Evolutionary conservation across 2,113 vertebrate species (phyloP).

Genomic region (Otocyon megalotis): DNA sequence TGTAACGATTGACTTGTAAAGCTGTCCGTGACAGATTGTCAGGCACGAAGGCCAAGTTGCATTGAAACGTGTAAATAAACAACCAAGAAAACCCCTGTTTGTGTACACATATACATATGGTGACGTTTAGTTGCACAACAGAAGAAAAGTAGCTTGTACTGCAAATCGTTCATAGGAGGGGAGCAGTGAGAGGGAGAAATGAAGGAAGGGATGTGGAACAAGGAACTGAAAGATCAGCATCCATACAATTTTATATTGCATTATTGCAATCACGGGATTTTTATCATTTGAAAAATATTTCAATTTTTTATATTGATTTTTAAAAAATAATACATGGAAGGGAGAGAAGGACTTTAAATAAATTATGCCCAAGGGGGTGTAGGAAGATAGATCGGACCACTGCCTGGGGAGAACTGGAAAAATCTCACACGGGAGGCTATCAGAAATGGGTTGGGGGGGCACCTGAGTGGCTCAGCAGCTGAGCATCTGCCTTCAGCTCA

Average conservation of each 20-base stretch:
- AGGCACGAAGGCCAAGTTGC: not conserved
- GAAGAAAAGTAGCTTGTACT: not conserved
- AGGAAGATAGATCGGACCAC: not conserved
- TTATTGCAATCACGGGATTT: not conserved
- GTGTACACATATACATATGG: not conserved
- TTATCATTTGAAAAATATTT: not conserved
- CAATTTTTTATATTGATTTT: not conserved
- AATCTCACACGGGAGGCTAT: no score
- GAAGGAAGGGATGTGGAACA: rapidly evolving
- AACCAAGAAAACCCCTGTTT: not conserved
- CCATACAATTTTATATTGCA: not conserved
- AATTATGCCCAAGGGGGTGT: not conserved
- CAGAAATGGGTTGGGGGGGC: not conserved
- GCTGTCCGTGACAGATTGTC: not conserved
- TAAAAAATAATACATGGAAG: not conserved
- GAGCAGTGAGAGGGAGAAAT: not conserved
- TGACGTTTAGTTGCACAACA: not conserved
- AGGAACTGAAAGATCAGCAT: not conserved
- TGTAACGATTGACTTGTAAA: not conserved
- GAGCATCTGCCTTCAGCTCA: no score
- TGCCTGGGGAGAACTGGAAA: not conserved
- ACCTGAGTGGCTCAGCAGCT: no score
- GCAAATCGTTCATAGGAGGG: not conserved
- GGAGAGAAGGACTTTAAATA: rapidly evolving
- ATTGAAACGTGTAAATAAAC: not conserved